Evolutionary conservation across 2,888 invertebrate species (phyloP), one percentile per base, ranked within the genome.

Genomic region (Chloroclysta siterata): DNA sequence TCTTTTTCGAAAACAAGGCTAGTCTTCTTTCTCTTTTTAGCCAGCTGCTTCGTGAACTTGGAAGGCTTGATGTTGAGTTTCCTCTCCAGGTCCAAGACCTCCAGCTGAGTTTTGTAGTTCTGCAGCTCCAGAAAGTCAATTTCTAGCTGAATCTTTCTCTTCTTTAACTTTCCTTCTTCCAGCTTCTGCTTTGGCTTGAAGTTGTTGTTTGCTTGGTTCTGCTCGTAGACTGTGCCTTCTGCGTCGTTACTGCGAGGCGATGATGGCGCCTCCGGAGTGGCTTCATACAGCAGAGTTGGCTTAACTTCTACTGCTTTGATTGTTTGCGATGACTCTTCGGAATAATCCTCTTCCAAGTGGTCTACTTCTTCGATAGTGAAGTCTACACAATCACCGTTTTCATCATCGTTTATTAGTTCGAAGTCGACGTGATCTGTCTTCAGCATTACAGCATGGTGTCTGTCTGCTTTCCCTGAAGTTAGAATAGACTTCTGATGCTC

Each of bases 31-130:
- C 48, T 46, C 6, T 54, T 66, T 11, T 53, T 67, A 3, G 48
- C 55, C 13, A 71, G 44, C 5, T 59, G 52, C 29, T 59, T 65
- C 8, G 71, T 71, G 29, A 47, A 69, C 36, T 63, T 61, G 0
- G 71, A 71, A 7, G 55, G 65, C 2, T 46, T 55, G 2, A 71
- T 15, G 10, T 69, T 65, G 0, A 71, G 65, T 52, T 66, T 71
- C n/a, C 55, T 48, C 10, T 71, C 71, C 46, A 71, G 58, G 15
- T 66, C 59, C 3, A 69, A 42, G 0, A 66, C 62, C 52, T 71
- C 71, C 8, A 71, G 56, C 17, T 60, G 62, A 33, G 66, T 29
- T 53, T 71, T 71, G 41, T 71, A 71, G 54, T 71, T 71, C 52
- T 71, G 67, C 47, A 69, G 22, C 42, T 71, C 64, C 28, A 71